Evolutionary conservation across 2,888 invertebrate species (phyloP).

Genomic region (Drosophila peninsularis): DNA sequence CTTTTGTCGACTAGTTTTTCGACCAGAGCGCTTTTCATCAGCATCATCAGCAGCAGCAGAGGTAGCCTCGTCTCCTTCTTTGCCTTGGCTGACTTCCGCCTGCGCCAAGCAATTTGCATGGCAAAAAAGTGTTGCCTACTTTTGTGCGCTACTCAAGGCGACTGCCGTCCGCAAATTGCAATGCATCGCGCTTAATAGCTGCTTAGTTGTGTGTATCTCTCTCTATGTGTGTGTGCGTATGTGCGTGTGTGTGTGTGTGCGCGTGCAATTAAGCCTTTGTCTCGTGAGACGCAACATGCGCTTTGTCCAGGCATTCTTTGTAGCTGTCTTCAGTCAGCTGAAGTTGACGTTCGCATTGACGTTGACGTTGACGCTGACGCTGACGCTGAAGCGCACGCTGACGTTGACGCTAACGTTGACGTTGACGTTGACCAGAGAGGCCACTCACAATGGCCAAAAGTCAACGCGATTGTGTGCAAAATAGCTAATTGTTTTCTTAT

Average conservation of each 20-base stretch:
- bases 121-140: conserved; percentile 57
- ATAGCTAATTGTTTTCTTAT: conserved; percentile 3
- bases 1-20: conserved; percentile 31
- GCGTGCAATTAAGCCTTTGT: conserved; percentile 71
- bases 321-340: conserved; percentile 32
- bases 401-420: conserved; percentile 16
- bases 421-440: conserved; percentile 45
- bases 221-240: background rate
- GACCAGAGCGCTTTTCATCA: conserved; percentile 53
- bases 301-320: conserved; percentile 41
- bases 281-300: conserved; percentile 38
- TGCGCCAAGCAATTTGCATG: conserved; percentile 29
- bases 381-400: conserved; percentile 3
- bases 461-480: background rate
- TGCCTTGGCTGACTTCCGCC: conserved; percentile 61
- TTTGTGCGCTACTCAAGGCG: conserved; percentile 62
- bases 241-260: conserved; percentile 25
- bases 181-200: conserved; percentile 63
- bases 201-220: conserved; percentile 53
- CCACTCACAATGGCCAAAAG: conserved; percentile 9
- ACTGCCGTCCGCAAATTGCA: conserved; percentile 64
- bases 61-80: conserved; percentile 9
- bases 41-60: conserved; percentile 30
- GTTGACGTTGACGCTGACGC: conserved; percentile 17
- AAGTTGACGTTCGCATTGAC: conserved; percentile 33